Conservation (phyloP, 1,140 invertebrate genomes). For the Scaptomyza montana region DNA sequence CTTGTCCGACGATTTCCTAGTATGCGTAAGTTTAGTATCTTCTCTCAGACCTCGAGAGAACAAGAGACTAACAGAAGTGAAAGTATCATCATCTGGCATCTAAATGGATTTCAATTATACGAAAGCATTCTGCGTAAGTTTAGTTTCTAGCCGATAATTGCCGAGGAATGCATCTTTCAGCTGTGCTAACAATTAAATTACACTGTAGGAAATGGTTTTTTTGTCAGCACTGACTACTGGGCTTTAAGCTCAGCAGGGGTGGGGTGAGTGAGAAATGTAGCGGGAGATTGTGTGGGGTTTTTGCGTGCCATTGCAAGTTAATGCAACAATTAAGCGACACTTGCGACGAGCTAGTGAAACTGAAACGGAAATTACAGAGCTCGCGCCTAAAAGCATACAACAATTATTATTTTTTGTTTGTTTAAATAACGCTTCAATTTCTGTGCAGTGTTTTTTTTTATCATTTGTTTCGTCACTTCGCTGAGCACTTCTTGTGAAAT, state of each 20-base stretch:
- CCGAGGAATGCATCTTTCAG: constrained; percentile 18
- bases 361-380: constrained; percentile 34
- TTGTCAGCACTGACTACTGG: constrained; percentile 11
- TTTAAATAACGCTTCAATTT: constrained; percentile 54
- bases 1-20: background rate
- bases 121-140: constrained; percentile 16
- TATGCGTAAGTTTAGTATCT: background rate
- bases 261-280: no score
- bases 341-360: constrained; percentile 33
- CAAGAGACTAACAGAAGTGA: background rate
- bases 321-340: constrained; percentile 58
- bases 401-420: constrained; percentile 51
- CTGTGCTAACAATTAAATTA: constrained; percentile 62
- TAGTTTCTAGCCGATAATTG: constrained; percentile 3
- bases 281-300: background rate
- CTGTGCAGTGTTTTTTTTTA: background rate
- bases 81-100: constrained; percentile 15
- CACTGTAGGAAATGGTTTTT: constrained; percentile 39
- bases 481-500: no score
- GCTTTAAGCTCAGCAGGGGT: background rate
- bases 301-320: background rate
- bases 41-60: no score
- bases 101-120: constrained; percentile 14
- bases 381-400: constrained; percentile 60
- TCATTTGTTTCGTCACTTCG: background rate